Conservation (phyloP, 1,140 invertebrate species). For the Drosophila eugracilis region DNA sequence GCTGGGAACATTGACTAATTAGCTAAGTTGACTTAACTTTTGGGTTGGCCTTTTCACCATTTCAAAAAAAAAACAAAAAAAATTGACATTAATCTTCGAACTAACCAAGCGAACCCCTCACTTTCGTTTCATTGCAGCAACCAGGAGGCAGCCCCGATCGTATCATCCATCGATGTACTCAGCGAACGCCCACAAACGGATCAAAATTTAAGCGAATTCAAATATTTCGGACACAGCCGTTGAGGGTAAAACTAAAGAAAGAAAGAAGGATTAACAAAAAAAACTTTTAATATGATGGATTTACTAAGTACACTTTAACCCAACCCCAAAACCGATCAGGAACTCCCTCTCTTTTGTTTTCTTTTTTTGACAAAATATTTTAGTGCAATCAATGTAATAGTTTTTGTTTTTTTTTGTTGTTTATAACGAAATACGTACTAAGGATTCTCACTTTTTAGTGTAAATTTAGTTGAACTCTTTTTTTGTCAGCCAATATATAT, state of each 20-base stretch:
- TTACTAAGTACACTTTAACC: not conserved
- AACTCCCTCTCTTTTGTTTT: not conserved
- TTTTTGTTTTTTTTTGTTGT: slow-evolving; percentile 1
- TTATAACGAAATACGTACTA: not conserved
- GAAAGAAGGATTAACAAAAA: not conserved
- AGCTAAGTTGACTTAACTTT: slow-evolving; percentile 31
- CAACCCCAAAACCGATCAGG: not conserved
- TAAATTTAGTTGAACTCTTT: slow-evolving; percentile 8
- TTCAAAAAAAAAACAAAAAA: too few species aligned
- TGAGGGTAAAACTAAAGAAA: too few species aligned
- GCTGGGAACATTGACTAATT: slow-evolving; percentile 67
- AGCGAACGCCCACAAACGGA: slow-evolving; percentile 62
- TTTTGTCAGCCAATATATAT: too few species aligned
- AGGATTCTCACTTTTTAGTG: not conserved
- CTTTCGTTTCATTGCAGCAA: slow-evolving; percentile 49
- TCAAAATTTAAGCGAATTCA: slow-evolving; percentile 76
- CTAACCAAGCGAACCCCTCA: not conserved
- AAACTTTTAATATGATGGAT: not conserved
- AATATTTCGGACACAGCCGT: slow-evolving; percentile 67
- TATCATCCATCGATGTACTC: slow-evolving; percentile 13
- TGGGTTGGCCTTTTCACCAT: slow-evolving; percentile 34
- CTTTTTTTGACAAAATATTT: not conserved
- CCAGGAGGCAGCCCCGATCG: slow-evolving; percentile 28
- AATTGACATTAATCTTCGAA: slow-evolving; percentile 58
- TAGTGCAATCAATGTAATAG: not conserved